A percentile compares a stretch with the other conserved stretches of the same genome.
phyloP scores from a whole-genome alignment of 2,888 invertebrate genomes.

The Pollenia labialis region DNA sequence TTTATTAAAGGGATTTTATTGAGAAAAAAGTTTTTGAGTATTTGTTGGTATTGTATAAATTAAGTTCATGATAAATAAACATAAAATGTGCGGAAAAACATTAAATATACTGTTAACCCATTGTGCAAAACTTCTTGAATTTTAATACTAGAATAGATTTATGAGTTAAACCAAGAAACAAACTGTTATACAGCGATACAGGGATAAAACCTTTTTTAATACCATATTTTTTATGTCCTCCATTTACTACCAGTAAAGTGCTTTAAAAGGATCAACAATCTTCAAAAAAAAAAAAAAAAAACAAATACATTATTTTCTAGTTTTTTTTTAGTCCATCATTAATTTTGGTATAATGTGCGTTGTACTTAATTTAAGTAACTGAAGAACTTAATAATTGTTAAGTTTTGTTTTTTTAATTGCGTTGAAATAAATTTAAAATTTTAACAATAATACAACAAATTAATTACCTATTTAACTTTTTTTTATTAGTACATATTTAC shows the following conservation, averaged over 20 bases:
- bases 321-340: background rate
- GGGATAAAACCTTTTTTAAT: background rate
- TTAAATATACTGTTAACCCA: slow-evolving; percentile 11
- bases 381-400: no score
- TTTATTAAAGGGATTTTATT: slow-evolving; percentile 2
- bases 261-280: background rate
- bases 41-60: background rate
- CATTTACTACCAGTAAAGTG: background rate
- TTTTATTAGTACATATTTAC: slow-evolving; percentile 21
- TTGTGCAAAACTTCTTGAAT: background rate
- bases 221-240: background rate
- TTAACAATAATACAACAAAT: no score
- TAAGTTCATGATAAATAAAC: slow-evolving; percentile 52
- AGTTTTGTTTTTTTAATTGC: no score
- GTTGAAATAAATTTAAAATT: no score
- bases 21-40: background rate
- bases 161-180: no score
- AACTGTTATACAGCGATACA: no score
- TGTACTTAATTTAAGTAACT: background rate
- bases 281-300: background rate
- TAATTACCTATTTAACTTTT: slow-evolving; percentile 51
- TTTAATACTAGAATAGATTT: no score
- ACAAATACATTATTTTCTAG: background rate
- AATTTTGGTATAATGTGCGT: background rate
- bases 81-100: background rate